Percentiles rank a stretch among this genome's conserved stretches.
Conservation (phyloP, 1,140 invertebrate species). For the Cyphomyrmex costatus region DNA sequence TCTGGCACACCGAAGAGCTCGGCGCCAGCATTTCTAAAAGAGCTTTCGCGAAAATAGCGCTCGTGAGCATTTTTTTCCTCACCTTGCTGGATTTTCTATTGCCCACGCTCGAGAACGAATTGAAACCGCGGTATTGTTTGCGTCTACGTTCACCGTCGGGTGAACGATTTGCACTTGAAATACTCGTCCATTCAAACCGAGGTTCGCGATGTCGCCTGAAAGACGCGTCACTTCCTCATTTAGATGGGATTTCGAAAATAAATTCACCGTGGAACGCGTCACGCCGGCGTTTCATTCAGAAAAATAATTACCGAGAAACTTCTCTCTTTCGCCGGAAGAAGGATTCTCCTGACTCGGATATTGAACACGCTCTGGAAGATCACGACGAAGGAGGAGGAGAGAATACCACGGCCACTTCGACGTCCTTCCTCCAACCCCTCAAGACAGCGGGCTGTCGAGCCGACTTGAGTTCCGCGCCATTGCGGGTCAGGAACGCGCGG, state of each 20-base stretch:
- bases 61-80: neutral
- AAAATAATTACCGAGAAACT: neutral
- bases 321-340: neutral
- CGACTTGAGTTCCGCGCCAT: neutral
- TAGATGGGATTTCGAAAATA: neutral
- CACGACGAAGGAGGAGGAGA: neutral
- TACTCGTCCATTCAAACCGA: constrained; percentile 5
- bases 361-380: neutral
- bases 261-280: constrained; percentile 14
- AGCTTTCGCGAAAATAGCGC: constrained; percentile 11
- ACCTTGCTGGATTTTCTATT: neutral
- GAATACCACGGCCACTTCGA: neutral
- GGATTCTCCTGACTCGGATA: neutral
- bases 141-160: neutral
- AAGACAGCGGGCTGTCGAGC: neutral
- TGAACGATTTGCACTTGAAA: constrained; percentile 19
- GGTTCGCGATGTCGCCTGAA: neutral
- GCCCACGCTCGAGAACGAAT: constrained; percentile 15
- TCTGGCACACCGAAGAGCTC: neutral
- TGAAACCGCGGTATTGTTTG: constrained; percentile 27
- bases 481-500: constrained; percentile 25
- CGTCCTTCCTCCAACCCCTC: neutral
- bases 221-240: constrained; percentile 12
- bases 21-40: neutral
- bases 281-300: neutral